A percentile compares a stretch with the other conserved stretches of the same genome.
Evolutionary conservation across 1,140 invertebrate species (phyloP).

Genomic region (Drosophila ambigua): DNA sequence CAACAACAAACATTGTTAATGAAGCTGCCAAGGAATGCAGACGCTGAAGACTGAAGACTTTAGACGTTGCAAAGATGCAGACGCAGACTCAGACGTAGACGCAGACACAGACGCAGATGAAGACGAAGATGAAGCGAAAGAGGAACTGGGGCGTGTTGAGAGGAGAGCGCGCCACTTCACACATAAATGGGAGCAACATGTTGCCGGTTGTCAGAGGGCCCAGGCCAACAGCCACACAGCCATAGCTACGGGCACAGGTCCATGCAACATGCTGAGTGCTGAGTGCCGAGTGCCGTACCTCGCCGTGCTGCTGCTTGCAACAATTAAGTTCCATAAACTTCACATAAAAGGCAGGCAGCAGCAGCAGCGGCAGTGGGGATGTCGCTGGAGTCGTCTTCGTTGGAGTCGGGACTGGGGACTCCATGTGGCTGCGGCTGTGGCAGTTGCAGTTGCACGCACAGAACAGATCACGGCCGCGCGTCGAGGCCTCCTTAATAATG

Average conservation of each 20-base stretch:
- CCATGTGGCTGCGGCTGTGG: background rate
- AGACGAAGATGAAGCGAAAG: constrained; percentile 21
- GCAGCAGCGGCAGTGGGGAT: constrained; percentile 51
- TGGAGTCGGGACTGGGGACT: constrained; percentile 3
- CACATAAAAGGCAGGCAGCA: constrained; percentile 60
- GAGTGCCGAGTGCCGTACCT: constrained; percentile 45
- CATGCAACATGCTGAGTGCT: constrained; percentile 61
- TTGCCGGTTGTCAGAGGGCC: constrained; percentile 48
- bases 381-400: constrained; percentile 47
- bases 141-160: constrained; percentile 25
- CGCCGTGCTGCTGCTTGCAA: constrained; percentile 42
- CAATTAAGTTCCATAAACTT: constrained; percentile 79
- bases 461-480: constrained; percentile 23
- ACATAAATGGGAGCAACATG: constrained; percentile 82
- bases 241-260: constrained; percentile 26
- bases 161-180: constrained; percentile 59
- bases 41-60: constrained; percentile 30
- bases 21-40: constrained; percentile 80
- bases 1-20: constrained; percentile 74
- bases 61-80: background rate
- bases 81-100: background rate
- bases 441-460: constrained; percentile 14
- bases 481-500: constrained; percentile 78
- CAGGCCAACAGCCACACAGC: background rate
- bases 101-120: background rate